Evolutionary conservation across 2,113 vertebrate genomes (phyloP).

Genomic region (Indicator indicator): DNA sequence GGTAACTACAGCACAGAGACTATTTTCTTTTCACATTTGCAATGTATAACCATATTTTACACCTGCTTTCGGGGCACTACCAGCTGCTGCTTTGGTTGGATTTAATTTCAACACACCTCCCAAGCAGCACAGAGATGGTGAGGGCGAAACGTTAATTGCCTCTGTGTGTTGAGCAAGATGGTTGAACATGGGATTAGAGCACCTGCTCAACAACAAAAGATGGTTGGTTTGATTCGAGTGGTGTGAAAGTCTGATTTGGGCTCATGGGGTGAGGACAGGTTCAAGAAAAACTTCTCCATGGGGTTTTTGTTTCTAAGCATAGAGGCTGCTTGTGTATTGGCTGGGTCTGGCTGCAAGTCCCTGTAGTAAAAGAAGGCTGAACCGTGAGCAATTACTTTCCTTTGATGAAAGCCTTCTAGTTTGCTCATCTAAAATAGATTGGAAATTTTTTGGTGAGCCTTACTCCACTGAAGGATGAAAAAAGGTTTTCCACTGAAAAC

Average conservation of each 20-base stretch:
- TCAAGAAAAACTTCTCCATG: conserved; percentile 3
- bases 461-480: not conserved
- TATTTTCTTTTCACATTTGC: not conserved
- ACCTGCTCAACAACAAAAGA: conserved; percentile 12
- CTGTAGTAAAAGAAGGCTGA: not conserved
- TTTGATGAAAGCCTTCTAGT: not conserved
- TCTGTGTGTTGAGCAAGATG: not conserved
- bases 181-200: not conserved
- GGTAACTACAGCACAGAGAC: not conserved
- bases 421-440: conserved; percentile 11
- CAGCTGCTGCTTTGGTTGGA: not conserved
- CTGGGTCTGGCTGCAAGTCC: not conserved
- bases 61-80: not conserved
- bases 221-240: not conserved
- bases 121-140: not conserved
- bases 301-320: conserved; percentile 14
- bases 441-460: not conserved
- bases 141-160: not conserved
- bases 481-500: conserved; percentile 18
- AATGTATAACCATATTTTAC: not conserved
- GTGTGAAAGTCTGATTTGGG: not conserved
- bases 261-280: not conserved
- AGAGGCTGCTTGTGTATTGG: not conserved
- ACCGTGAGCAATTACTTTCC: not conserved
- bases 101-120: not conserved